phyloP scores from a whole-genome alignment of 2,113 vertebrate genomes.

The Apistogramma diplotaenia region DNA sequence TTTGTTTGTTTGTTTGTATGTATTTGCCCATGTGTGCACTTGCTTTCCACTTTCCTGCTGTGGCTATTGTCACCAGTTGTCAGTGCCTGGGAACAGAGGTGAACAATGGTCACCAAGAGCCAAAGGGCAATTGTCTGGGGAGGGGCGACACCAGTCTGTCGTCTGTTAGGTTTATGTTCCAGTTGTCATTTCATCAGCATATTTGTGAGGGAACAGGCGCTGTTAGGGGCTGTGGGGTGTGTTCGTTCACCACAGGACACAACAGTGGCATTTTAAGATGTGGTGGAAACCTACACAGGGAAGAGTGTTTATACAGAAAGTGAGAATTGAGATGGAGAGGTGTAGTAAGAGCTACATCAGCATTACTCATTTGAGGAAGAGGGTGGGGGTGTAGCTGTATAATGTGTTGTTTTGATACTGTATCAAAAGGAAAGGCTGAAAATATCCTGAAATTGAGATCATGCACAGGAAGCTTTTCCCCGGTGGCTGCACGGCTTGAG shows the following conservation, averaged over 20 bases:
- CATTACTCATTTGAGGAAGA: conserved; percentile 42
- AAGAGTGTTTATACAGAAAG: conserved; percentile 27
- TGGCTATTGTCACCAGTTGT: conserved; percentile 76
- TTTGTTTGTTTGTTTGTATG: not conserved
- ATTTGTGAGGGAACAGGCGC: conserved; percentile 9
- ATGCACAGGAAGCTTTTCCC: conserved; percentile 71
- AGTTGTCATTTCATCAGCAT: conserved; percentile 22
- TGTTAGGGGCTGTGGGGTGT: not conserved
- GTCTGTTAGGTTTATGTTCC: conserved; percentile 60
- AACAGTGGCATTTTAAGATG: not conserved
- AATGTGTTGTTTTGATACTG: conserved; percentile 73
- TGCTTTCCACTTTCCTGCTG: conserved; percentile 46
- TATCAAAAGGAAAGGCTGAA: conserved; percentile 68
- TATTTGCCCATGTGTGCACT: not conserved
- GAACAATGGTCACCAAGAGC: conserved; percentile 74
- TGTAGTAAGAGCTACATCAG: conserved; percentile 28
- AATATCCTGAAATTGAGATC: conserved; percentile 72
- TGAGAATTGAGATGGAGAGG: conserved; percentile 49
- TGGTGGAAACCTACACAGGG: not conserved
- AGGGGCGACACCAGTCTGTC: conserved; percentile 56
- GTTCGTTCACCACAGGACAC: not conserved
- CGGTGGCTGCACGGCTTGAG: conserved; percentile 31
- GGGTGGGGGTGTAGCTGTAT: conserved; percentile 37
- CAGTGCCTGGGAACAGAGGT: conserved; percentile 73
- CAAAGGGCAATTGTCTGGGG: conserved; percentile 62